phyloP scores from a whole-genome alignment of 2,888 invertebrate genomes.

The Linyphia triangularis region DNA sequence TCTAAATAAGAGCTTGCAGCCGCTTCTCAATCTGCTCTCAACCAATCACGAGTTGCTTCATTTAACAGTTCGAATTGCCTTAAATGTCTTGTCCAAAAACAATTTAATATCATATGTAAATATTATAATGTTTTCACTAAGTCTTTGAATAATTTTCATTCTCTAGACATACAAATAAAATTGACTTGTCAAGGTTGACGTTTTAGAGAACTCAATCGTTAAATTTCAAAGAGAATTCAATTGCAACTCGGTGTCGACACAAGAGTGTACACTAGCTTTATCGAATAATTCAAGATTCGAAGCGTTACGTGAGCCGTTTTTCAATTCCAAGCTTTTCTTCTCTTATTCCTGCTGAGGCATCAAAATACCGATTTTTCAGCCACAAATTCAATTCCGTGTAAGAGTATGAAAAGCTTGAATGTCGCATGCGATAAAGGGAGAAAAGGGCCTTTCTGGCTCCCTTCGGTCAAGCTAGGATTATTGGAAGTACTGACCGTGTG shows the following conservation, averaged over 20 bases:
- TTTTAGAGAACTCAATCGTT: not conserved
- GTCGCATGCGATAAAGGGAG: not conserved
- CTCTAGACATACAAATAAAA: too few species aligned
- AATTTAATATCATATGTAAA: too few species aligned
- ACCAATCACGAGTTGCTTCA: too few species aligned
- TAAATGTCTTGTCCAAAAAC: too few species aligned
- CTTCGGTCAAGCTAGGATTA: not conserved
- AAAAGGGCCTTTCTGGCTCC: not conserved
- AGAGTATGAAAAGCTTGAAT: not conserved
- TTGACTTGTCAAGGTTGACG: not conserved
- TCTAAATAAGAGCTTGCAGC: too few species aligned
- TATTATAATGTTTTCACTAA: not conserved
- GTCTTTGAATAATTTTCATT: not conserved
- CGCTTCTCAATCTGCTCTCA: too few species aligned
- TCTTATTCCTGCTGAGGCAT: not conserved
- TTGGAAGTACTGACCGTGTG: not conserved
- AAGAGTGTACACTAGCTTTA: not conserved
- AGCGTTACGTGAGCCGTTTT: not conserved
- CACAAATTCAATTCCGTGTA: not conserved
- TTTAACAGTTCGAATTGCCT: too few species aligned
- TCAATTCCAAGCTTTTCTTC: not conserved
- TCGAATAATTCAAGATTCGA: not conserved
- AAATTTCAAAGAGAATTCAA: not conserved
- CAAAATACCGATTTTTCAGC: conserved; percentile 6
- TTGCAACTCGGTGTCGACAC: not conserved